Evolutionary conservation across 2,888 invertebrate species (phyloP).

Genomic region (Drosophila paracracens): DNA sequence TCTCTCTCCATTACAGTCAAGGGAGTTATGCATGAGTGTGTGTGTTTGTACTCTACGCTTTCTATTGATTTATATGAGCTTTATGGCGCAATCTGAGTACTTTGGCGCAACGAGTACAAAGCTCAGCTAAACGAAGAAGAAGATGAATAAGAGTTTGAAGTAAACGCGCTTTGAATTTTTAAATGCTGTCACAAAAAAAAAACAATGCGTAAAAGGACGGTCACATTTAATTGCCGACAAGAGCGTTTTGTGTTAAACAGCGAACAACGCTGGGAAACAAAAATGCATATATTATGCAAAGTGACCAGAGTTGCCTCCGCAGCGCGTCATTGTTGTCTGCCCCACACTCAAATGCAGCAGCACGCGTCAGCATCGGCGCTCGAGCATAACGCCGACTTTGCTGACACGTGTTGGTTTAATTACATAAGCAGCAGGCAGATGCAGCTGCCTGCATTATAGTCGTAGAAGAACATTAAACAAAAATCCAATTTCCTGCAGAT

Average conservation of each 20-base stretch:
- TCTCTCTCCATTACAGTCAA: constrained; percentile 65
- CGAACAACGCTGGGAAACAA: constrained; percentile 17
- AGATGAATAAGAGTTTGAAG: constrained; percentile 14
- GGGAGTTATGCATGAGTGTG: constrained; percentile 52
- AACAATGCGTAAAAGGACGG: constrained; percentile 36
- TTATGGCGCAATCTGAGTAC: constrained; percentile 74
- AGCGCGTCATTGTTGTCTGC: constrained; percentile 8
- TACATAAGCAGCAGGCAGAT: constrained; percentile 62
- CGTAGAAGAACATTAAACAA: constrained; percentile 30
- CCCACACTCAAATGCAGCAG: constrained; percentile 13
- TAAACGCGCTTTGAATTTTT: constrained; percentile 46
- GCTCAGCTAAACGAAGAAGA: constrained; percentile 27
- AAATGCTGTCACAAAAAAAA: constrained; percentile 34
- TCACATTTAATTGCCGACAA: constrained; percentile 46
- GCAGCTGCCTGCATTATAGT: constrained; percentile 66
- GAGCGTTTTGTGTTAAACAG: constrained; percentile 39
- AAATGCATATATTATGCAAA: constrained; percentile 35
- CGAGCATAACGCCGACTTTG: constrained; percentile 45
- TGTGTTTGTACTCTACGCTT: constrained; percentile 69
- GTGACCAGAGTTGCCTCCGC: constrained; percentile 8
- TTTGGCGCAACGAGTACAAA: constrained; percentile 48
- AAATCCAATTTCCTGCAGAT: constrained; percentile 73
- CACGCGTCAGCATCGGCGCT: constrained; percentile 66
- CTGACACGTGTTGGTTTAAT: constrained; percentile 78
- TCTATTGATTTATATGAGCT: constrained; percentile 83